Evolutionary conservation across 2,888 invertebrate genomes (phyloP), one percentile per base, ranked within the genome.

Genomic region (Pristionchus exspectatus): DNA sequence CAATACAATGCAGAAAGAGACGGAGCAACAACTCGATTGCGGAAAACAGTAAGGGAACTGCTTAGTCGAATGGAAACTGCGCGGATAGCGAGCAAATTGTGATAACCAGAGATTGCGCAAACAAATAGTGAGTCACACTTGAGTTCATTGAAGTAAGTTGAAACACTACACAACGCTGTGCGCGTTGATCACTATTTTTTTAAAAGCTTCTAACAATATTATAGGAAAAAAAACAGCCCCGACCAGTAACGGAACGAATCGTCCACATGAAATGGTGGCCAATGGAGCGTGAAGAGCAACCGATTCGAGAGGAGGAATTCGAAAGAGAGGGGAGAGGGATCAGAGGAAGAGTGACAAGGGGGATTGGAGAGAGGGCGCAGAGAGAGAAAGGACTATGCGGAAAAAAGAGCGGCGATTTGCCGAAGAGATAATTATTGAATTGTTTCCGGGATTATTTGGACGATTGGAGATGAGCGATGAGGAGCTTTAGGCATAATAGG

Each of bases 271-370:
- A 69, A 69, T 69, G n/a, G 63, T n/a, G 16, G 83, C 16, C 56
- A 56, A 27, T 83, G 54, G 83, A 83, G 83, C 54, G 86, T 86
- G 86, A 63, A 33, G 86, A 59, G 84, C 50, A 18, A 59, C 18
- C 10, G 84, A 59, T 33, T 12, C 74, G 81, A 69, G 87, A 89
- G 88, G 72, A 69, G 69, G 72, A 63, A 59, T 83, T 56, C 9
- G 83, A 87, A 30, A 85, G 72, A 86, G 74, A 72, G 69, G 14
- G 14, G 74, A 88, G 88, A 88, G 74, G 88, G 69, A 72, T 72
- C 50, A 77, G 56, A 21, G 56, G 18, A 54, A 16, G 50, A 50
- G 87, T 44, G 72, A 87, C n/a, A 0, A 44, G 0, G 56, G 2
- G 72, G 54, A 72, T 30, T 44, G 38, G 59, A 30, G 66, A 30